Base-by-base conservation (phyloP, 2,113 vertebrate species). In the Passer domesticus region DNA sequence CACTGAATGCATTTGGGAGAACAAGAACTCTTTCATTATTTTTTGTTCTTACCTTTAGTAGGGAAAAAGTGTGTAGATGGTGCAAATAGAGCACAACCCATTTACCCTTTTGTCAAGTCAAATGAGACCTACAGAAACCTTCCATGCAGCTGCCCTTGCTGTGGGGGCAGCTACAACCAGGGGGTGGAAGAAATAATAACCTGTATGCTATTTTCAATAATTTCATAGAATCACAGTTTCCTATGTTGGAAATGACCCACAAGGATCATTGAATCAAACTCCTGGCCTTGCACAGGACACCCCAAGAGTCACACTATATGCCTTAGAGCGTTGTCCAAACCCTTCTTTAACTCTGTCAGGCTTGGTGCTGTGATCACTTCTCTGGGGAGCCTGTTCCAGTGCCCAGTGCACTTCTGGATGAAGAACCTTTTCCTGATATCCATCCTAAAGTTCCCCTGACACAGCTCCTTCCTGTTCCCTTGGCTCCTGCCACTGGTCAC, bases 271-370 rank as follows among this genome's bases (percentile, higher is more conserved):
- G 17, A 69, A 17, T 55, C 17, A 9, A 76, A 15, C 24, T 68
- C 30, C 62, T 62, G 39, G 33, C 13, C 46, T 37, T 46, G 30
- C 7, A 75, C 30, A 62, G 55, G 31, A 43, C 17, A 73, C 6
- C 53, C 47, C 37, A 83, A 39, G 13, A 68, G 13, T 60, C 39
- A 53, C n/a, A 46, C 24, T 5, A 15, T 0, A 0, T 15, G 11
- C 7, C 39, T 31, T 14, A 62, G 14, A 62, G 30, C 1, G 1
- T 3, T 62, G n/a, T 31, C 24, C 41, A 49, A 41, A 75, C 0
- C 0, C 30, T 47, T 35, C 5, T n/a, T 35, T 17, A 47, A 2
- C n/a, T 41, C 16, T 68, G 3, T 15, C 41, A 76, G 16, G 30
- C 5, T 81, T 53, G 39, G 20, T 47, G 30, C 12, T 15, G 25